Evolutionary conservation across 2,888 invertebrate species (phyloP), one percentile per base, ranked within the genome.

Genomic region (Caenorhabditis afra): DNA sequence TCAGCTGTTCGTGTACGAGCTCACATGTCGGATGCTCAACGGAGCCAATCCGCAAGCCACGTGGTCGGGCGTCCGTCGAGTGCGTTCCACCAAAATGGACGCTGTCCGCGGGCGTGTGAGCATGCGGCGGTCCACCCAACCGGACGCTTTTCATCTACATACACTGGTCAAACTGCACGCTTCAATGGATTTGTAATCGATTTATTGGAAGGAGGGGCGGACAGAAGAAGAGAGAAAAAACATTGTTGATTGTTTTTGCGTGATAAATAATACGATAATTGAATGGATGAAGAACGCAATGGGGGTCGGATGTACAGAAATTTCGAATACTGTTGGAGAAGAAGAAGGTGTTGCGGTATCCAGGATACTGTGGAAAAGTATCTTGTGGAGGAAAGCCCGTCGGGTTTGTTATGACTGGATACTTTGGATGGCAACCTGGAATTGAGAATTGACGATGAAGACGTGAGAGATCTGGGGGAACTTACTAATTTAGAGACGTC

Each of bases 21-120:
- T 87, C 23, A 81, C 87, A 1, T 81, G 82, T 35, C 70, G 87
- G 47, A 84, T 86, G 81, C 61, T 87, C 39, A 85, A 84, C 57
- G 87, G 87, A 18, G 87, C 87, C 10, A 87, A 87, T 65, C 87
- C 87, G 37, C 73, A 87, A 59, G 78, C 84, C 23, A 87, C 87
- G 4, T 86, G 82, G 84, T 66, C 74, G 1, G 79, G 79, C 7
- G 71, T 83, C 11, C 66, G 74, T 23, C 53, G 82, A 11, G 78
- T 84, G 16, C 61, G 76, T 49, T 55, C 70, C 3, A 71, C 55
- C 11, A 71, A 78, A 50, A 55, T 79, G 65, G 79, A 78, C 23
- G 84, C 81, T 14, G 81, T 79, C 14, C 57, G 80, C 0, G 84
- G 84, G 37, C 57, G 77, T 44, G 81, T 78, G 14, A 44, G 61